Evolutionary conservation across 2,113 vertebrate species (phyloP), one percentile per base, ranked within the genome.

Genomic region (Tyto alba): DNA sequence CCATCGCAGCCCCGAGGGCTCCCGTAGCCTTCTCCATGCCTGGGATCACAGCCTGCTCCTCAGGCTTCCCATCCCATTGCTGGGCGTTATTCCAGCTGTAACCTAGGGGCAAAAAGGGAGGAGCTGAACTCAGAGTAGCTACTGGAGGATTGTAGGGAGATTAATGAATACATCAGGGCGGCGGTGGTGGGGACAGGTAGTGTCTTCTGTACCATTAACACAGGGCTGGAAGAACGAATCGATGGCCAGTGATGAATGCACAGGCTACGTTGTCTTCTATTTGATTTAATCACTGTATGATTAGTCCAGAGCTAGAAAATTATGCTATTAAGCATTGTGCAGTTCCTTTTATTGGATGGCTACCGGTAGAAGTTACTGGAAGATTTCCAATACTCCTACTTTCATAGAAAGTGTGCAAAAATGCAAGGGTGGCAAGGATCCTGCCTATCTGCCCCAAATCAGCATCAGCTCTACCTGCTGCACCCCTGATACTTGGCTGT

Each of bases 201-300:
- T 23, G 20, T 21, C 69, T 75, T 43, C 7, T 62, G 38, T 55
- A 81, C n/a, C 4, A 1, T 85, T 76, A 83, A 25, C 0, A 0
- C 52, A 40, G 78, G 69, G 26, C 66, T 93, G 69, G 78, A 69
- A 69, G 71, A 48, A 52, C 8, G 4, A 60, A 79, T 83, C 1
- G 0, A 48, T 79, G 85, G 78, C 90, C 72, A 68, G 52, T 76
- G 66, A 22, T 22, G 36, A 47, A 14, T 93, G 71, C 74, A 30
- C 67, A 53, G 53, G 48, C 90, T 94, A 64, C 14, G 2, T 73
- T 68, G 53, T 79, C 85, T 92, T 68, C 59, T 68, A 43, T 90
- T 93, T 85, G 82, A 79, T 95, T 95, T 95, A 95, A 90, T 63
- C 77, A 63, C 73, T 85, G 20, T 73, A 34, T 75, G 68, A 91